Evolutionary conservation across 2,113 vertebrate species (phyloP).

Genomic region (Cyanocitta stelleri): DNA sequence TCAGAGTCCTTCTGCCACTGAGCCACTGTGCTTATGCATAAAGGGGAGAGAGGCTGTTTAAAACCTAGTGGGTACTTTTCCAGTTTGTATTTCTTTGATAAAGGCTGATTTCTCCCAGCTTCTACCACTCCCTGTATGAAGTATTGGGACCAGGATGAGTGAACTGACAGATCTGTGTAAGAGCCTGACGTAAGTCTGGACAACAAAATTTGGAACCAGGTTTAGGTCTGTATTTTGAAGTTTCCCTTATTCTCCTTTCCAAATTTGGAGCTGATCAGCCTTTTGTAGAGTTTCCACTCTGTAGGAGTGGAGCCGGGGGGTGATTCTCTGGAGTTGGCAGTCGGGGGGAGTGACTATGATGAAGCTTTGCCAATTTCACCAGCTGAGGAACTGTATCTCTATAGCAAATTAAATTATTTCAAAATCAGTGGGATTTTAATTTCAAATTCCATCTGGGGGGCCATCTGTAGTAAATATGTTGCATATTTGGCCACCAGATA

Average conservation of each 20-base stretch:
- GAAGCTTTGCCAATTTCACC: constrained; percentile 46
- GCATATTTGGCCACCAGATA: constrained; percentile 11
- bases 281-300: neutral
- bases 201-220: neutral
- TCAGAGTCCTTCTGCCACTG: neutral
- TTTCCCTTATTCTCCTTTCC: neutral
- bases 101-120: neutral
- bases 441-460: constrained; percentile 54
- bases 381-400: constrained; percentile 29
- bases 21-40: neutral
- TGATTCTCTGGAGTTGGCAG: neutral
- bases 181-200: neutral
- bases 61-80: neutral
- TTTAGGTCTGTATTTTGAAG: neutral
- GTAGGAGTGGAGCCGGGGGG: neutral
- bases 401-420: constrained; percentile 54
- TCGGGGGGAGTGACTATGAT: neutral
- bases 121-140: neutral
- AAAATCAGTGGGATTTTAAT: constrained; percentile 51
- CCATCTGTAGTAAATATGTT: constrained; percentile 65
- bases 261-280: neutral
- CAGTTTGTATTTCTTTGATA: neutral
- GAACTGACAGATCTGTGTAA: neutral
- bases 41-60: neutral
- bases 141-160: neutral